Base-by-base conservation (phyloP, 2,797 vertebrate species). In the Gobionotothen gibberifrons region DNA sequence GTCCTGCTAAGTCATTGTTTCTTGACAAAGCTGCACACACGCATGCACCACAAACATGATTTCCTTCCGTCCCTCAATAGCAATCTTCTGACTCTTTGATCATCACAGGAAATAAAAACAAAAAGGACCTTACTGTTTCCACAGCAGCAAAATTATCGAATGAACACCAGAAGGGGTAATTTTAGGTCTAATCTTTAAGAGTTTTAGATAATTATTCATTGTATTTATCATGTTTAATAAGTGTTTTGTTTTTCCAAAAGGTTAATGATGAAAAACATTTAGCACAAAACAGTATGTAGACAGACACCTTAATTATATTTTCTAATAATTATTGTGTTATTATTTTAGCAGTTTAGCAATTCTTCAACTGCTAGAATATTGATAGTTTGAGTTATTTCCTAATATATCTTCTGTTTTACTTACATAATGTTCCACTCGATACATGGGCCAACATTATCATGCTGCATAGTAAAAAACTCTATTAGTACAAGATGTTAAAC, bases 31-130 rank as follows among this genome's bases (percentile, higher is more conserved):
- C 32, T 36, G 1, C 54, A 66, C 40, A 49, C 55, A 36, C 29
- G 53, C 51, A 40, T 44, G 52, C 40, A 15, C 26, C 46, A 51
- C 43, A 44, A 4, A 57, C 14, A 54, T 58, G 42, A 79, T 83
- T 89, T 84, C 77, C 87, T 85, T 69, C 36, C 9, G 51, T 53
- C 48, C 59, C 62, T 79, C 66, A 42, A 16, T 26, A 65, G 68
- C 76, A 85, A 58, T 85, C 65, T 32, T 77, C 58, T 65, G 66
- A 71, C 74, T 78, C 73, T 78, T 42, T 76, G 71, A 81, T 81
- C 54, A 72, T 69, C 21, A 51, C 44, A 79, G 79, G 85, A 89
- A 85, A 87, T 85, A 26, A 26, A 63, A 74, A 83, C 78, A 57
- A 77, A 72, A 78, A 59, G 17, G 61, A 8, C n/a, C 43, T 2